phyloP scores from a whole-genome alignment of 2,797 vertebrate genomes.

The Acrossocheilus wenchowensis region DNA sequence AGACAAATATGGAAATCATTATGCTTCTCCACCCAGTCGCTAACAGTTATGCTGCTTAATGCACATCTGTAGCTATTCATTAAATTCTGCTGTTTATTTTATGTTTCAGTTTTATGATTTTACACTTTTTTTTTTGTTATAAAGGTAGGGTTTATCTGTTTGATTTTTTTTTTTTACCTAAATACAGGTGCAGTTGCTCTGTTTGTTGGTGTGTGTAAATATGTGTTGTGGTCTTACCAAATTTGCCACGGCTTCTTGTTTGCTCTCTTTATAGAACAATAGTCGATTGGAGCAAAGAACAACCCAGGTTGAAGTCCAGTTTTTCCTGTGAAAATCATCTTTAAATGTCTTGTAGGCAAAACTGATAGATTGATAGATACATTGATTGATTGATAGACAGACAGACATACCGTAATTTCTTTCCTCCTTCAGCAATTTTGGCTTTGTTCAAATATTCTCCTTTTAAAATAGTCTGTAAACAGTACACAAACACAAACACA shows the following conservation, averaged over 20 bases:
- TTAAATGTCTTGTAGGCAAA: neutral
- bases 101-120: conserved; percentile 11
- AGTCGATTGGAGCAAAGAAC: conserved; percentile 84
- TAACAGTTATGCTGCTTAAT: conserved; percentile 54
- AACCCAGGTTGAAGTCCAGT: conserved; percentile 87
- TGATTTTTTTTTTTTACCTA: neutral
- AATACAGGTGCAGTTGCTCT: neutral
- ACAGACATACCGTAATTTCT: conserved; percentile 85
- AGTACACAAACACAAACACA: conserved; percentile 14
- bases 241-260: conserved; percentile 79
- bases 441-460: conserved; percentile 90
- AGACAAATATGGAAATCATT: conserved; percentile 63
- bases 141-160: neutral
- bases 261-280: conserved; percentile 91
- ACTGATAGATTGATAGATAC: neutral
- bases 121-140: neutral
- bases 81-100: neutral
- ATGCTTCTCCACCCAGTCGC: conserved; percentile 55
- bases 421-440: conserved; percentile 92
- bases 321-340: conserved; percentile 81
- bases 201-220: neutral
- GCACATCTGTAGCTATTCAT: conserved; percentile 48
- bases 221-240: conserved; percentile 75
- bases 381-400: neutral
- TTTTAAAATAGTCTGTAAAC: conserved; percentile 81